A percentile compares a stretch with the other conserved stretches of the same genome.
Evolutionary conservation across 2,888 invertebrate genomes (phyloP).

Genomic region (Amblyjoppa proteus): DNA sequence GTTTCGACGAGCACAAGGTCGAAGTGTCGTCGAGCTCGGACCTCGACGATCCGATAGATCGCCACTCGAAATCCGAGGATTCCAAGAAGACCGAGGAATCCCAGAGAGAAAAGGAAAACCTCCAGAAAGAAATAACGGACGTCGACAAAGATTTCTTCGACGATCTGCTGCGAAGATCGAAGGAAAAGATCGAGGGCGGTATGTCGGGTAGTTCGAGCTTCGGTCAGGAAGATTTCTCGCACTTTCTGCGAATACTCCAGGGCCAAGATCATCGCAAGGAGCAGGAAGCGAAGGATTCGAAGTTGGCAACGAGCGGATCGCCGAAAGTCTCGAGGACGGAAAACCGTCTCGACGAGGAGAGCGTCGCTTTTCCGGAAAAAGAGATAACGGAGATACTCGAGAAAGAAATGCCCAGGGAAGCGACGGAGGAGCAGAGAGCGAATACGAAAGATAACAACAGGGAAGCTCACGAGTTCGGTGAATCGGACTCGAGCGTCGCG

Average conservation of each 20-base stretch:
- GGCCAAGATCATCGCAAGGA: slow-evolving; percentile 76
- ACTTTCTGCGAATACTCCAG: slow-evolving; percentile 81
- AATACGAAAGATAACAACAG: slow-evolving; percentile 56
- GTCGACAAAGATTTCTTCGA: slow-evolving; percentile 83
- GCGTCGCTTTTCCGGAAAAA: slow-evolving; percentile 79
- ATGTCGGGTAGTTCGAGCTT: slow-evolving; percentile 82
- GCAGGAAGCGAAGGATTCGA: slow-evolving; percentile 65
- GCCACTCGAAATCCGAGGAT: slow-evolving; percentile 80
- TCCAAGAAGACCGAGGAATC: slow-evolving; percentile 72
- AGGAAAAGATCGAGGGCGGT: slow-evolving; percentile 78
- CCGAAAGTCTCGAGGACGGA: neutral
- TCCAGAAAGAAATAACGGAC: slow-evolving; percentile 82
- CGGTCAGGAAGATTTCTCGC: slow-evolving; percentile 82
- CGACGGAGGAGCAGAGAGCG: slow-evolving; percentile 50
- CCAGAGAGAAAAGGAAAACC: slow-evolving; percentile 78
- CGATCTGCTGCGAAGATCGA: slow-evolving; percentile 77
- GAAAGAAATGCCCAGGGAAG: slow-evolving; percentile 74
- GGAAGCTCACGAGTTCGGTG: slow-evolving; percentile 74
- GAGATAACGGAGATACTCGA: slow-evolving; percentile 81
- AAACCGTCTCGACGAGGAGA: neutral
- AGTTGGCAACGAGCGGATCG: slow-evolving; percentile 49
- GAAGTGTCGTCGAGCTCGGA: slow-evolving; percentile 82
- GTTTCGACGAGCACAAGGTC: slow-evolving; percentile 81
- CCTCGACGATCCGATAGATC: slow-evolving; percentile 82
- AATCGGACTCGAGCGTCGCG: slow-evolving; percentile 71